Conservation (phyloP, 2,888 invertebrate genomes). For the Cephus sareptanus region DNA sequence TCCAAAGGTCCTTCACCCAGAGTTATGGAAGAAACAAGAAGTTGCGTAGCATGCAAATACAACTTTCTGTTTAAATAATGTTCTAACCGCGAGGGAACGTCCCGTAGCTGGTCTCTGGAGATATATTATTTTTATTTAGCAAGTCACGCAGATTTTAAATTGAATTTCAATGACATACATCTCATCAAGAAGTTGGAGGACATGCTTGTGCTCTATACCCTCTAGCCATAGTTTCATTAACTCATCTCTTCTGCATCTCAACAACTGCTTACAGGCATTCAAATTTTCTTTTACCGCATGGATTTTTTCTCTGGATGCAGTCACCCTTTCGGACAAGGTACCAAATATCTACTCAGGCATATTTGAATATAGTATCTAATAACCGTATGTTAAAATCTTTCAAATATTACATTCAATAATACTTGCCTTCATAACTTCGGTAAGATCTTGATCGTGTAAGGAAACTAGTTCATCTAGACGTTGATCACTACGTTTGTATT, state of each 20-base stretch:
- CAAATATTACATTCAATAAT: constrained; percentile 5
- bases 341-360: constrained; percentile 74
- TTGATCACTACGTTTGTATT: constrained; percentile 91
- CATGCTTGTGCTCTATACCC: constrained; percentile 95
- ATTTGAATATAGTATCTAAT: not conserved
- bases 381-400: not conserved
- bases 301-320: constrained; percentile 80
- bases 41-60: constrained; percentile 87
- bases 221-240: constrained; percentile 94
- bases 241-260: constrained; percentile 93
- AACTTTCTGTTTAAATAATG: constrained; percentile 78
- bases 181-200: constrained; percentile 87
- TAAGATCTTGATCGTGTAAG: constrained; percentile 87
- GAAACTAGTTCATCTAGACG: constrained; percentile 89
- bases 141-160: not conserved
- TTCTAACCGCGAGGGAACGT: constrained; percentile 78
- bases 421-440: constrained; percentile 78
- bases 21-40: constrained; percentile 77
- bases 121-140: not conserved
- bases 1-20: constrained; percentile 79
- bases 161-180: constrained; percentile 72
- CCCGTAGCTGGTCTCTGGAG: constrained; percentile 78
- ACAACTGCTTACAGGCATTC: constrained; percentile 83
- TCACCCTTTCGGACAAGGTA: constrained; percentile 80
- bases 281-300: constrained; percentile 84